These are phyloP conservation scores for Calosoma granatense DNA, from an alignment of 1,140 invertebrate species.

Conservation along the genomic window DNA sequence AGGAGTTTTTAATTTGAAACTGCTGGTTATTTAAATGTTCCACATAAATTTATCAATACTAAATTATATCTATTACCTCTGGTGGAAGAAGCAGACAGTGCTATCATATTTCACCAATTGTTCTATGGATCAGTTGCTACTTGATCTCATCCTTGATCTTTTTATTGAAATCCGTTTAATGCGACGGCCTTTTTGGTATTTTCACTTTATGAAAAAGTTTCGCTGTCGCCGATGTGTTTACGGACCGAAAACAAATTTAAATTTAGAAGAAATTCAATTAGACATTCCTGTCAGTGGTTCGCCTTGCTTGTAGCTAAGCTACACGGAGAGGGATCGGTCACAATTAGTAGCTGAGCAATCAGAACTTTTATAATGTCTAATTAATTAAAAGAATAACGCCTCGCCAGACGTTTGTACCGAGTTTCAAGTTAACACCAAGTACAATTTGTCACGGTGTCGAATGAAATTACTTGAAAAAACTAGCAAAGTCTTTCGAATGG, in stretches of 20 bases:
- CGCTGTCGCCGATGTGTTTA: not conserved
- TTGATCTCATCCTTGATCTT: too few relatives aligned
- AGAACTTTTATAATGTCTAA: constrained; percentile 1
- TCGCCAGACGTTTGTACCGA: not conserved
- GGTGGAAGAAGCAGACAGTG: not conserved
- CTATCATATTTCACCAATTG: too few relatives aligned
- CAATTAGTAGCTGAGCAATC: not conserved
- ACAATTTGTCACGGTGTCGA: not conserved
- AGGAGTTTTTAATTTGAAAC: constrained; percentile 6
- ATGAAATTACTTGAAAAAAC: too few relatives aligned
- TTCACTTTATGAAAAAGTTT: not conserved
- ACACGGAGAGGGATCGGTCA: not conserved
- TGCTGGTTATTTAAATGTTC: constrained; percentile 1
- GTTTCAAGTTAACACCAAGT: not conserved
- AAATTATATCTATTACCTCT: constrained; percentile 4
- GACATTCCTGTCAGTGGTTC: not conserved
- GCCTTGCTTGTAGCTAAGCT: not conserved
- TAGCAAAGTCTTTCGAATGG: too few relatives aligned
- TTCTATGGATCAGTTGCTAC: too few relatives aligned
- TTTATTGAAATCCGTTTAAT: too few relatives aligned
- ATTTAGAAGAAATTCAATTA: constrained; percentile 6
- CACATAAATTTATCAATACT: constrained; percentile 6
- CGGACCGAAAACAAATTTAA: constrained; percentile 6
- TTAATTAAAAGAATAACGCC: not conserved
- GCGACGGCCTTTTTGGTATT: too few relatives aligned